phyloP scores from a whole-genome alignment of 2,888 invertebrate genomes.

The Thymelicus acteon region DNA sequence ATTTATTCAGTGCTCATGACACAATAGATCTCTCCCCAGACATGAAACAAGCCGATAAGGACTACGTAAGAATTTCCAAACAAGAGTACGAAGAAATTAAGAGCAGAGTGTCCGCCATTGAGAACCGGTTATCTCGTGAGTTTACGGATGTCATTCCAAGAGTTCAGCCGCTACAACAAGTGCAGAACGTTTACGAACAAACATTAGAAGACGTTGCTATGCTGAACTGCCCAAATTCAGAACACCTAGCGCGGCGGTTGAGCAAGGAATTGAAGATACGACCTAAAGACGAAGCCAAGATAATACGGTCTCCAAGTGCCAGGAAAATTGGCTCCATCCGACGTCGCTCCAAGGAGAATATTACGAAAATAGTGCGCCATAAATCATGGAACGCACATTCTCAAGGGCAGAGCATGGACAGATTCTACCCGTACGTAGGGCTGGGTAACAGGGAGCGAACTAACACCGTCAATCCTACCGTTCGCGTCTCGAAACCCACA shows the following conservation, averaged over 20 bases:
- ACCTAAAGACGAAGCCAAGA: slow-evolving; percentile 87
- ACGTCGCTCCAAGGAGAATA: slow-evolving; percentile 88
- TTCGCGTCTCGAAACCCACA: slow-evolving; percentile 53
- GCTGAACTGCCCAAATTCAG: slow-evolving; percentile 86
- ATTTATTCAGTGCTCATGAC: slow-evolving; percentile 75
- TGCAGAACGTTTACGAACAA: slow-evolving; percentile 90
- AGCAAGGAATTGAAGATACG: slow-evolving; percentile 91
- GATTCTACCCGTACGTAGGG: slow-evolving; percentile 82
- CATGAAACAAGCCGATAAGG: slow-evolving; percentile 74
- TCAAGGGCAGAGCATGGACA: slow-evolving; percentile 69
- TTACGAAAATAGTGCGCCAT: slow-evolving; percentile 83
- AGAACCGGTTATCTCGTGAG: slow-evolving; percentile 88
- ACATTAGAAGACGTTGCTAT: slow-evolving; percentile 89
- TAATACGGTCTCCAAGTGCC: slow-evolving; percentile 92
- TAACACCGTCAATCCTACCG: slow-evolving; percentile 62
- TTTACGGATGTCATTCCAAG: slow-evolving; percentile 81
- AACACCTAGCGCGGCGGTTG: slow-evolving; percentile 88
- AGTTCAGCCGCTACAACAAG: slow-evolving; percentile 85
- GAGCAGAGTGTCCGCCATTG: slow-evolving; percentile 89
- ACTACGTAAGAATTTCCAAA: slow-evolving; percentile 89
- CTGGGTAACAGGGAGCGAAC: slow-evolving; percentile 77
- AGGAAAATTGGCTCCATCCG: slow-evolving; percentile 91
- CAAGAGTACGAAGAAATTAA: slow-evolving; percentile 92
- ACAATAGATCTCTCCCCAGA: slow-evolving; percentile 74
- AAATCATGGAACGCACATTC: slow-evolving; percentile 87